These are phyloP conservation scores for Meles meles DNA, from an alignment of 2,113 vertebrate genomes.

Conservation along the genomic window DNA sequence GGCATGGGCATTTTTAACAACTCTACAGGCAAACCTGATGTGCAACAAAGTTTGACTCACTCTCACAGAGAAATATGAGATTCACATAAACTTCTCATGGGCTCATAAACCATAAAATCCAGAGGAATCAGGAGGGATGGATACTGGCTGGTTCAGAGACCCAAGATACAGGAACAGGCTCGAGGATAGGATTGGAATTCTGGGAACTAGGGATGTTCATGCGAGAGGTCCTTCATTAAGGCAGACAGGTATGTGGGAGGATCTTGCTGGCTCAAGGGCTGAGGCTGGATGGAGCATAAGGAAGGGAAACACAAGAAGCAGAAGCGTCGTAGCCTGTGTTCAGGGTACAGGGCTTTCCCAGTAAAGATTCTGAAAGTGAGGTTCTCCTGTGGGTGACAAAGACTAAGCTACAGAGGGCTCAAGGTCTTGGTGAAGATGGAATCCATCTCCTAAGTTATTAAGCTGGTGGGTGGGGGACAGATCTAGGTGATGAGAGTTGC, in stretches of 20 bases:
- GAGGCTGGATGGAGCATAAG: background rate
- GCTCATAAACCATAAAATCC: too few species aligned
- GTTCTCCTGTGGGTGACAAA: background rate
- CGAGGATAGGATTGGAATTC: background rate
- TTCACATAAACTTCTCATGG: background rate
- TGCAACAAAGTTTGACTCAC: background rate
- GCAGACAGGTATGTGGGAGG: background rate
- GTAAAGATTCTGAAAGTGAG: background rate
- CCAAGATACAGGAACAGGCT: background rate
- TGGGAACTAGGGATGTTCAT: too few species aligned
- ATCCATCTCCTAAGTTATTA: background rate
- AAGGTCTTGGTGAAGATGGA: background rate
- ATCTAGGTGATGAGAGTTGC: background rate
- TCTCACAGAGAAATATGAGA: background rate
- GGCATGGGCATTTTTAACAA: background rate
- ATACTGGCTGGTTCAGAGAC: background rate
- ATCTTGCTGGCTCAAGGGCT: background rate
- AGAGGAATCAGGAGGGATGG: background rate
- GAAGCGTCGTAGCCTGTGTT: background rate
- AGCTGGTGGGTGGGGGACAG: background rate
- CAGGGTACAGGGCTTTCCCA: background rate
- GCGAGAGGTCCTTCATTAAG: background rate
- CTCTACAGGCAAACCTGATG: accelerated
- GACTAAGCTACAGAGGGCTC: background rate
- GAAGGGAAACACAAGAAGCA: background rate